These are phyloP conservation scores for Orientallactaga sibirica DNA, from an alignment of 2,797 vertebrate species.

Conservation along the genomic window DNA sequence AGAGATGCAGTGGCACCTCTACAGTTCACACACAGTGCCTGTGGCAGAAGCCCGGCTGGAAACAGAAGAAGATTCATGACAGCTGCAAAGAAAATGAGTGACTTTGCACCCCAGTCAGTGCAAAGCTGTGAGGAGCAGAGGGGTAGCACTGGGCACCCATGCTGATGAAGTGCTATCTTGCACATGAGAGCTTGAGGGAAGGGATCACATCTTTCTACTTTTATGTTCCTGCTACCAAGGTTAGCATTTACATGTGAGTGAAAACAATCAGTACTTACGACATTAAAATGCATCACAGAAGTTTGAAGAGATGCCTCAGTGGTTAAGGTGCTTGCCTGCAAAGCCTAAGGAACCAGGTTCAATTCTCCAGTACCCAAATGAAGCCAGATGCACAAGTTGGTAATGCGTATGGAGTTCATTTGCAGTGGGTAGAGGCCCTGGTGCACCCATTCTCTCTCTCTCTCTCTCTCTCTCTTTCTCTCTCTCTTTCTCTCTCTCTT, in stretches of 20 bases:
- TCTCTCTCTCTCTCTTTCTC: too few species aligned
- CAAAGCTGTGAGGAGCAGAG: background rate
- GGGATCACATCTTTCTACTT: accelerated
- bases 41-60: background rate
- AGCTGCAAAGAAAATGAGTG: background rate
- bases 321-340: too few species aligned
- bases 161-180: background rate
- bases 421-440: too few species aligned
- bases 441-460: too few species aligned
- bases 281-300: background rate
- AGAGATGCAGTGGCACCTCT: background rate
- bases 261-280: background rate
- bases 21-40: background rate
- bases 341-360: too few species aligned
- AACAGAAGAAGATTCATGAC: background rate
- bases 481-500: too few species aligned
- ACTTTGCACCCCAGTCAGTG: background rate
- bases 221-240: background rate
- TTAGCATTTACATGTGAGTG: background rate
- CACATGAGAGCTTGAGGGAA: background rate
- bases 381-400: too few species aligned
- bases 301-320: too few species aligned
- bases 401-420: too few species aligned
- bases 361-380: too few species aligned
- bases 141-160: background rate